Base-by-base conservation (phyloP, 1,140 invertebrate genomes). In the Halictus rubicundus region DNA sequence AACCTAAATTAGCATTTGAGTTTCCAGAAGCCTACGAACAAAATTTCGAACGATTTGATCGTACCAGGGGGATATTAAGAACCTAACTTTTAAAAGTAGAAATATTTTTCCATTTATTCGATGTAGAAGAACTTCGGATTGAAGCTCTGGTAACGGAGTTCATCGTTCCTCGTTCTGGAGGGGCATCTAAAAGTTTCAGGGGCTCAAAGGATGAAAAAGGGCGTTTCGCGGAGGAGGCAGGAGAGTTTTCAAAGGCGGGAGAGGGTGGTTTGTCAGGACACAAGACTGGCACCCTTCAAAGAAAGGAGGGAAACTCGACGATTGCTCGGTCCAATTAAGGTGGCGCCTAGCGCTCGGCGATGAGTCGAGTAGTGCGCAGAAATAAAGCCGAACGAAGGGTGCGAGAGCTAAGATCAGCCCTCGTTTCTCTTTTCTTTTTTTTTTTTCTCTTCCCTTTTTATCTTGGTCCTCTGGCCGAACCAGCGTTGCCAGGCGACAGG, bases 401-500 rank as follows among this genome's bases (percentile, higher is more conserved):
- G 59, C 52, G 27, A 64, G 66, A 70, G 68, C 25, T 59, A 63
- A 81, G 49, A 82, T 75, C 65, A 39, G 19, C 27, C 16, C 21
- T 57, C 46, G 27, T 57, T 46, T 64, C 82, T 68, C 21, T n/a
- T 14, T 25, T 70, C 39, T 19, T 61, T 32, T 59, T 49, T 25
- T 54, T 16, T 57, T 37, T n/a, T 78, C 32, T 19, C 61, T 68
- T 54, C 1, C 9, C 59, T 9, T 69, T 42, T 54, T 57, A 59
- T 59, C 60, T 70, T 74, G 57, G 68, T 75, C 66, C 74, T 59
- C 39, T 49, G 71, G 39, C 54, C 78, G 54, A 82, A 68, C 57
- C 57, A 25, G 65, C 79, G 88, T 89, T 89, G 88, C 88, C 80
- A 89, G 64, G 88, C 87, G 78, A 89, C 88, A 82, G 68, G 76